Conservation (phyloP, 2,888 invertebrate species). For the Argyresthia goedartella region DNA sequence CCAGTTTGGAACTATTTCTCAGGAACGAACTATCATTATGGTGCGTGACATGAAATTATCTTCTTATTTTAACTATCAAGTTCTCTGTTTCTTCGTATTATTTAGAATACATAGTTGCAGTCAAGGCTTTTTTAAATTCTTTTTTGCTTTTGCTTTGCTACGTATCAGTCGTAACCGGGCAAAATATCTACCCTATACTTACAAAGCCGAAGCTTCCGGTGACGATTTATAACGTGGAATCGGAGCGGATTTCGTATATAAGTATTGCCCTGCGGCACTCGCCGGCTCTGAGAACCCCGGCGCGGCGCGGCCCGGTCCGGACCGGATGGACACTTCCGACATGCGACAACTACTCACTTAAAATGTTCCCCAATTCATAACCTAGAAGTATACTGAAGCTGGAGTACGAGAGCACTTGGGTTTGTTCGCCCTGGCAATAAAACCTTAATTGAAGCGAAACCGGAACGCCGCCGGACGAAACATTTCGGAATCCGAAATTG, state of each 20-base stretch:
- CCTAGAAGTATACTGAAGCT: too few relatives aligned
- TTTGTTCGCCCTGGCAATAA: not conserved
- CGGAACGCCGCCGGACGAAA: not conserved
- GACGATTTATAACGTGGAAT: constrained; percentile 43
- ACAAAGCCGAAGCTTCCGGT: constrained; percentile 43
- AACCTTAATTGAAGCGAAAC: not conserved
- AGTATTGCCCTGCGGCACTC: constrained; percentile 39
- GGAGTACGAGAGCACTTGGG: too few relatives aligned
- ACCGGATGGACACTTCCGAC: constrained; percentile 43
- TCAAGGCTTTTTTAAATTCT: too few relatives aligned
- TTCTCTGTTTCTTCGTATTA: too few relatives aligned
- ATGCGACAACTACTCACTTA: constrained; percentile 26
- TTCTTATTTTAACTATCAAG: too few relatives aligned
- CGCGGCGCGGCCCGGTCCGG: constrained; percentile 23
- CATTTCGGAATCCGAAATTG: not conserved
- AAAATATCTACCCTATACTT: too few relatives aligned
- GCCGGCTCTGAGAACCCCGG: constrained; percentile 31
- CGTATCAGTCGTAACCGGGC: too few relatives aligned
- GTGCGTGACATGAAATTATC: too few relatives aligned
- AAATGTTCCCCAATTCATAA: not conserved
- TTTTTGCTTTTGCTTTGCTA: too few relatives aligned
- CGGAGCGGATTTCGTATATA: constrained; percentile 30
- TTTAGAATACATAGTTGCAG: too few relatives aligned
- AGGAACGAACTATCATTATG: too few relatives aligned
- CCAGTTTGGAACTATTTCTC: too few relatives aligned